Base-by-base conservation (phyloP, 2,888 invertebrate species). In the Poecilus cupreus region DNA sequence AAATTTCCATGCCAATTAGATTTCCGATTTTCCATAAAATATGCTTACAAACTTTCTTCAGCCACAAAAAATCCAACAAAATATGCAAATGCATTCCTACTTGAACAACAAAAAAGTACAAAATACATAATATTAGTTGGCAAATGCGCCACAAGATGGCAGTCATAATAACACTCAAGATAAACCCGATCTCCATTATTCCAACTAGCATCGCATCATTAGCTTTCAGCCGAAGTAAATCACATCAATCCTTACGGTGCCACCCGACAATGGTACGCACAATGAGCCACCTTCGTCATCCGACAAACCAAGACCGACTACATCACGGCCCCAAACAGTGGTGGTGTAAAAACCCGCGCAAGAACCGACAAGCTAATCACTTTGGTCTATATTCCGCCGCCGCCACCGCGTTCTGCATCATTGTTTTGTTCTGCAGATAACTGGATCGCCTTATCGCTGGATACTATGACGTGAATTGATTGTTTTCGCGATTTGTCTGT, bases 401-500 rank as follows among this genome's bases (percentile, higher is more conserved):
- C 54, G 16, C 32, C n/a, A 24, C n/a, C 54, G 22, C 20, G 72
- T 43, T 72, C 46, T 46, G 72, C 72, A 72, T 72, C 72, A 72
- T 72, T 72, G 72, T 72, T 72, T 72, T 43, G 43, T 39, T 13
- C 32, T 10, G 20, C 11, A 43, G 72, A 72, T 72, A 72, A 46
- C 78, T 46, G 43, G 37, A 64, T 68, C 11, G 68, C 37, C 32
- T 76, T 76, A 76, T 76, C 76, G 16, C 11, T 37, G 39, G 39
- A 11, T 20, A 32, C 57, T 26, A 54, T 76, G 76, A 54, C 76
- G 39, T 54, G 51, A 76, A 76, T 76, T 76, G 76, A 76, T 76
- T 76, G 76, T 76, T 76, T 76, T 54, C 76, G 26, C 57, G 76
- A 51, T 76, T 57, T 51, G 76, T 76, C 76, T 46, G 37, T 76